Evolutionary conservation across 2,888 invertebrate genomes (phyloP).

Genomic region (Orthosia gothica): DNA sequence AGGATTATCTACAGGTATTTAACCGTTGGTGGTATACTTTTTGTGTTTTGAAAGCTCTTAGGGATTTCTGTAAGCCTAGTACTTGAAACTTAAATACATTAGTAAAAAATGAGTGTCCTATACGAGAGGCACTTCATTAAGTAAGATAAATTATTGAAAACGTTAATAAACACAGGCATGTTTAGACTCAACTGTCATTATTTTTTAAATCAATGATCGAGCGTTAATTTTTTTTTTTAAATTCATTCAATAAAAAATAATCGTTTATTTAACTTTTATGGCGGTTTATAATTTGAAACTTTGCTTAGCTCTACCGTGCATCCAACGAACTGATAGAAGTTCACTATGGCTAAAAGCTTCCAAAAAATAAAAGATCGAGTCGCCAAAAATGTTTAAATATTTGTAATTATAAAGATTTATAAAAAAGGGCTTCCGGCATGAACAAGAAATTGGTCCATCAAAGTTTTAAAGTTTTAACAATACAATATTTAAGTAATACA

Average conservation of each 20-base stretch:
- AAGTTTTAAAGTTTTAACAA: neutral
- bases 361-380: neutral
- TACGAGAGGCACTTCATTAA: neutral
- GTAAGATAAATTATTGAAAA: neutral
- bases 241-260: too few relatives aligned
- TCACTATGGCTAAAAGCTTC: neutral
- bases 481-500: neutral
- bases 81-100: conserved; percentile 19
- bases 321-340: neutral
- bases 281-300: neutral
- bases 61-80: conserved; percentile 49
- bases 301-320: neutral
- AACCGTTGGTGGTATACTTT: conserved; percentile 40
- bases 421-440: neutral
- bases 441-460: conserved; percentile 14
- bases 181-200: neutral
- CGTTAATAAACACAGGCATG: neutral
- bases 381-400: neutral
- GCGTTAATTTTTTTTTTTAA: too few relatives aligned
- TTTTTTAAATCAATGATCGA: too few relatives aligned
- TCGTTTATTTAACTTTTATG: too few relatives aligned
- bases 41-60: conserved; percentile 47
- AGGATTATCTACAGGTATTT: conserved; percentile 61
- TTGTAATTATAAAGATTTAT: too few relatives aligned
- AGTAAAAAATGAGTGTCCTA: neutral